Evolutionary conservation across 2,113 vertebrate species (phyloP).

Genomic region (Nycticryphes semicollaris): DNA sequence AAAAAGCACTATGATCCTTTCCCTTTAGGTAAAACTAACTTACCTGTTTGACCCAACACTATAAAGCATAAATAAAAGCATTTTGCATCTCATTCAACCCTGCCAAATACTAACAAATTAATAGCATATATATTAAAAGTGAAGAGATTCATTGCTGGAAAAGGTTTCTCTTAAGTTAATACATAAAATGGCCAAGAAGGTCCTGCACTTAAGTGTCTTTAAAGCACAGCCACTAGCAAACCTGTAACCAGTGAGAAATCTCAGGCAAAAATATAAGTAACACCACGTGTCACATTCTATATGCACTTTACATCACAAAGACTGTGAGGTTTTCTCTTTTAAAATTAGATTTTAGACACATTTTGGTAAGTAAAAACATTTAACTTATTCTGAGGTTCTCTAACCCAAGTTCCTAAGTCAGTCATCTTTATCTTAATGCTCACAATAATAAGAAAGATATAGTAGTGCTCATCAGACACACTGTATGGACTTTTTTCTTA

Average conservation of each 20-base stretch:
- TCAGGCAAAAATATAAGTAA: neutral
- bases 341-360: neutral
- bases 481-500: neutral
- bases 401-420: neutral
- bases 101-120: neutral
- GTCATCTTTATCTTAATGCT: neutral
- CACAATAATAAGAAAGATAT: neutral
- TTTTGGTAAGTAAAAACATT: neutral
- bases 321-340: neutral
- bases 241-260: neutral
- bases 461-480: neutral
- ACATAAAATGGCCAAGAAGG: neutral
- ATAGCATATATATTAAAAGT: neutral
- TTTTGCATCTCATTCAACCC: neutral
- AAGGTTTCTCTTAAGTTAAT: neutral
- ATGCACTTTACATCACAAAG: neutral
- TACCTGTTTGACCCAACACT: neutral
- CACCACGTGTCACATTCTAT: accelerated
- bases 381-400: neutral
- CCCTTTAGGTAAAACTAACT: neutral
- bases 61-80: neutral
- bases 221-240: neutral
- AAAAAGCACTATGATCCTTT: neutral
- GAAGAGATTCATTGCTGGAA: neutral
- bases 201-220: neutral